Evolutionary conservation across 2,888 invertebrate genomes (phyloP).

Genomic region (Heteromyza rotundicornis): DNA sequence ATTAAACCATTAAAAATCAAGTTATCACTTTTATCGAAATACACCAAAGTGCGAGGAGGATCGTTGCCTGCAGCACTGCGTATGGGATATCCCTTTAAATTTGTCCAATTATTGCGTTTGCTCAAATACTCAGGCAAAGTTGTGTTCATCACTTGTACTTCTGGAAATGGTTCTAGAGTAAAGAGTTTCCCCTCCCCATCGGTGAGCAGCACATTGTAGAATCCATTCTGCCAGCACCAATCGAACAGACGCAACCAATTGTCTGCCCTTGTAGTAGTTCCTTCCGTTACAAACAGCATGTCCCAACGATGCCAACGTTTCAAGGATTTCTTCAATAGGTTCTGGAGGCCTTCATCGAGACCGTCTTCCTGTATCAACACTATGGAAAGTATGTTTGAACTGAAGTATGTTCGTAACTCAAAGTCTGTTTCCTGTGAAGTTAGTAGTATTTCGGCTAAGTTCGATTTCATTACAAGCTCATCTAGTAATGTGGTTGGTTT

Average conservation of each 20-base stretch:
- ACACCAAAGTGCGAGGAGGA: slow-evolving; percentile 21
- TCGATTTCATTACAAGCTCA: neutral
- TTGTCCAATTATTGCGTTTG: neutral
- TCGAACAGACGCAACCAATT: slow-evolving; percentile 25
- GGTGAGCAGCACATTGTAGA: slow-evolving; percentile 30
- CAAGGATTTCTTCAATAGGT: neutral
- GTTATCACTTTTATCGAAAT: neutral
- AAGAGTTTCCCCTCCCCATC: neutral
- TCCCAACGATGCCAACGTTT: neutral
- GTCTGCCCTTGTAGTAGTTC: too few relatives aligned
- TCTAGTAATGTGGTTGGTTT: neutral
- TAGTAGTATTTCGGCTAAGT: neutral
- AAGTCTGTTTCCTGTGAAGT: neutral
- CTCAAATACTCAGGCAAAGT: neutral
- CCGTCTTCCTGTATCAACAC: neutral
- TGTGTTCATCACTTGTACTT: neutral
- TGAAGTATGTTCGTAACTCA: neutral
- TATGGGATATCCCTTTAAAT: slow-evolving; percentile 20
- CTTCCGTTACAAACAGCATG: neutral
- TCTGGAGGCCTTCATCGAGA: too few relatives aligned
- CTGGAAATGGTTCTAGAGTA: slow-evolving; percentile 16
- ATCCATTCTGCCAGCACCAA: slow-evolving; percentile 34
- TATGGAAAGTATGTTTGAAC: neutral
- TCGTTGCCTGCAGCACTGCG: slow-evolving; percentile 17
- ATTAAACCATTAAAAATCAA: slow-evolving; percentile 22